Evolutionary conservation across 2,888 invertebrate species (phyloP), one percentile per base, ranked within the genome.

Genomic region (Monochamus alternatus): DNA sequence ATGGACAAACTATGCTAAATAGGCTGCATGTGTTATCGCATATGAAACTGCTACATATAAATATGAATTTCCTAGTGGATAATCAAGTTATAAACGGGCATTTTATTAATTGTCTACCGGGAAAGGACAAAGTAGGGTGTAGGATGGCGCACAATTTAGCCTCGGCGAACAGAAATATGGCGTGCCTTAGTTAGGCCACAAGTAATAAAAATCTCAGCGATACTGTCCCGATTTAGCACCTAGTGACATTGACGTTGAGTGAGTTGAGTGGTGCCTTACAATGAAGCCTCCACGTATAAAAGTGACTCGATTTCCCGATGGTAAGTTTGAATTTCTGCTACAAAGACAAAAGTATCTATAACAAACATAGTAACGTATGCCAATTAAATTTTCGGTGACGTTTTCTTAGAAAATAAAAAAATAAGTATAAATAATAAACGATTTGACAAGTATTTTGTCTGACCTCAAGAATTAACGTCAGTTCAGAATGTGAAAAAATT

Each of bases 41-140:
- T 38, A 43, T 63, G 32, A 63, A 67, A 67, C 32, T 22, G 55
- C 51, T 67, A n/a, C 12, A 55, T 67, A 32, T 59, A 60, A 69
- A 69, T 69, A 44, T 60, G 60, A 60, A 69, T 47, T 69, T 69
- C 69, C 60, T 30, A 69, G 60, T 60, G 59, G 3, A 30, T 69
- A 69, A 69, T 69, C 60, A 62, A 60, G 59, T 60, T 60, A 69
- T 69, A 69, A 68, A 69, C 60, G 30, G 38, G 69, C 31, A 69
- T 60, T 69, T 58, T 69, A 60, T 60, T 60, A 60, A 69, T 60
- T 60, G 51, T 58, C 22, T 69, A 47, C 68, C 14, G 58, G 69
- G 69, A 60, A 69, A 44, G 51, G 60, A 38, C 30, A 62, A 22
- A 47, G 47, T n/a, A 62, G 60, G 60, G 69, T 60, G 69, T 69